These are phyloP conservation scores for Ariolimax columbianus DNA, from an alignment of 2,888 invertebrate species.

Conservation along the genomic window DNA sequence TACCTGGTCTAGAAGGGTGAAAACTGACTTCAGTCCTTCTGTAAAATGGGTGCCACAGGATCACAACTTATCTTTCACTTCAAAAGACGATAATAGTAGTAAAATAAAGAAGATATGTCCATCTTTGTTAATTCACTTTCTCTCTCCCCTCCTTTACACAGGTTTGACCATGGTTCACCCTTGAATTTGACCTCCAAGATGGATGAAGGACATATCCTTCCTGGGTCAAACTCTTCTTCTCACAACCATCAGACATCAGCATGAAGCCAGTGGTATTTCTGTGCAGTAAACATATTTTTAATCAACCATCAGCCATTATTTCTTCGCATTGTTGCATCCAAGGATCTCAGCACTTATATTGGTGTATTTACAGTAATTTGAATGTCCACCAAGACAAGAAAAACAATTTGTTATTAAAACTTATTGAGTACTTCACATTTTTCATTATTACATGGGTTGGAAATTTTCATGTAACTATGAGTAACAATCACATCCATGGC, in stretches of 20 bases:
- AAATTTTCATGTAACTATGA: no score
- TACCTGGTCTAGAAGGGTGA: no score
- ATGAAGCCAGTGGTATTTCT: constrained; percentile 1
- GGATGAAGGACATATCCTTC: constrained; percentile 31
- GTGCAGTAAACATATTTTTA: background rate
- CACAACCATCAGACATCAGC: constrained; percentile 44
- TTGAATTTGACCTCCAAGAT: constrained; percentile 53
- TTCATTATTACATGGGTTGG: no score
- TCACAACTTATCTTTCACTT: no score
- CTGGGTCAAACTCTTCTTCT: constrained; percentile 30
- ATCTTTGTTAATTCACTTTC: no score
- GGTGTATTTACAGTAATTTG: background rate
- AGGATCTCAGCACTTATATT: constrained; percentile 17
- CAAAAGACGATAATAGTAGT: no score
- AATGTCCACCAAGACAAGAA: background rate
- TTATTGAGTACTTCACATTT: background rate
- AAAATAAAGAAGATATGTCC: no score
- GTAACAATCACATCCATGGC: no score
- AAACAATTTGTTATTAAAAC: no score
- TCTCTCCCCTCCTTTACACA: constrained; percentile 9
- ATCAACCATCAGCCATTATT: constrained; percentile 2
- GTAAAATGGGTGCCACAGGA: no score
- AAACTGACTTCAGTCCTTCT: no score
- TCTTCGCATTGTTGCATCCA: background rate
- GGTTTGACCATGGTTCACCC: constrained; percentile 45